Conservation (phyloP, 2,113 vertebrate species). For the Rattus norvegicus region DNA sequence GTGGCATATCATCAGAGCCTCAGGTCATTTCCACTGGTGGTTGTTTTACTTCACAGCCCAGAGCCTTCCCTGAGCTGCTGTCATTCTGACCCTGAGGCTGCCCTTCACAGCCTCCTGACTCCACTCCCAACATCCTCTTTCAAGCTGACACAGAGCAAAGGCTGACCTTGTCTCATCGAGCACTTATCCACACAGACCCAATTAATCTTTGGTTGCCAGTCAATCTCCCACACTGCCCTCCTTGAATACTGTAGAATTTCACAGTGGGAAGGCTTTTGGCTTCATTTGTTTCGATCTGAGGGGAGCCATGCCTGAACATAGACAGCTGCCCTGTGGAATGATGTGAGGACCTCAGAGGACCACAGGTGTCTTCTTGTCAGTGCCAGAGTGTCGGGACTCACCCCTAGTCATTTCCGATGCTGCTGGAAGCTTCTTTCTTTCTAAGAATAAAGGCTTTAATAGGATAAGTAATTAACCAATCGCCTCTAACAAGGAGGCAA, state of each 20-base stretch:
- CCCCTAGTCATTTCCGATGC: neutral
- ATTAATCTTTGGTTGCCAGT: slow-evolving; percentile 86
- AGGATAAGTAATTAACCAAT: slow-evolving; percentile 19
- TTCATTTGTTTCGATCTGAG: slow-evolving; percentile 77
- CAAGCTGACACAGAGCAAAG: slow-evolving; percentile 80
- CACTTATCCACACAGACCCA: slow-evolving; percentile 83
- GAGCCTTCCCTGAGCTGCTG: slow-evolving; percentile 82
- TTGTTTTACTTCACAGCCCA: slow-evolving; percentile 86
- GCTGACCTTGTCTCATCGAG: slow-evolving; percentile 85
- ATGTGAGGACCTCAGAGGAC: neutral
- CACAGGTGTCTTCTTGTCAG: neutral
- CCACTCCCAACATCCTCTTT: slow-evolving; percentile 82
- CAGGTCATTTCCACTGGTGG: slow-evolving; percentile 86
- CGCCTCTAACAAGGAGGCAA: neutral
- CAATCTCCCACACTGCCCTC: slow-evolving; percentile 78
- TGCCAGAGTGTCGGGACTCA: neutral
- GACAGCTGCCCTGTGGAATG: slow-evolving; percentile 13
- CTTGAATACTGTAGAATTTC: slow-evolving; percentile 80
- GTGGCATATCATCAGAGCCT: slow-evolving; percentile 78
- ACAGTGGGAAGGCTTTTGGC: slow-evolving; percentile 68
- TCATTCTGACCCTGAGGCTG: slow-evolving; percentile 83
- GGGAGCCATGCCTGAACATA: slow-evolving; percentile 30
- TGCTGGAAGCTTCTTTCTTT: neutral
- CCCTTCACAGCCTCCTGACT: slow-evolving; percentile 85
- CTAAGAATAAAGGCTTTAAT: neutral